Evolutionary conservation across 2,113 vertebrate genomes (phyloP).

Genomic region (Paraplagusia blochii): DNA sequence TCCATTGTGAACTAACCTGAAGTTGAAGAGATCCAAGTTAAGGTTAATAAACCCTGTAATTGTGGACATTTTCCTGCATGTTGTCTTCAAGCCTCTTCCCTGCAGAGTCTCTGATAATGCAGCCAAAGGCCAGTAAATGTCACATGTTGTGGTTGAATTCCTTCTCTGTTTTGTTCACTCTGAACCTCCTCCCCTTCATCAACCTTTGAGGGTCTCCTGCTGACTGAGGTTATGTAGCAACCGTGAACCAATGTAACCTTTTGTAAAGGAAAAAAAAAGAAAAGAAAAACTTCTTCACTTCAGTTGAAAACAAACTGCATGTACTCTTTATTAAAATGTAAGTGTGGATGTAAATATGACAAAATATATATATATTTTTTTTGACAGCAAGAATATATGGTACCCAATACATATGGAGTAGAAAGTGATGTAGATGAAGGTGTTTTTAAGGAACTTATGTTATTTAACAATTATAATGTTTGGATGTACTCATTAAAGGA

Average conservation of each 20-base stretch:
- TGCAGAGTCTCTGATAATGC: slow-evolving; percentile 50
- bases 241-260: not conserved
- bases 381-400: too few relatives aligned
- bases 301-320: not conserved
- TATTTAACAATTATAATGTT: too few relatives aligned
- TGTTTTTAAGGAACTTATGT: too few relatives aligned
- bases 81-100: slow-evolving; percentile 29
- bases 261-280: too few relatives aligned
- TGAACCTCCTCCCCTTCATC: slow-evolving; percentile 15
- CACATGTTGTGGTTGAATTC: slow-evolving; percentile 45
- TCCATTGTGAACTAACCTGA: not conserved
- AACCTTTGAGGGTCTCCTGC: slow-evolving; percentile 7
- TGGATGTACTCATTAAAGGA: too few relatives aligned
- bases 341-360: too few relatives aligned
- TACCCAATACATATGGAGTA: too few relatives aligned
- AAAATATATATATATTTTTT: too few relatives aligned
- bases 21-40: not conserved
- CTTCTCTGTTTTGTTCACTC: slow-evolving; percentile 12
- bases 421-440: too few relatives aligned
- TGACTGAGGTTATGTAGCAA: slow-evolving; percentile 8
- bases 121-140: slow-evolving; percentile 71
- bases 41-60: not conserved
- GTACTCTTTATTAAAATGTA: not conserved
- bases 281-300: too few relatives aligned
- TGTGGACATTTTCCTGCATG: slow-evolving; percentile 8